Percentiles rank a stretch among this genome's conserved stretches.
Evolutionary conservation across 2,888 invertebrate species (phyloP).

Genomic region (Megalurothrips usitatus): DNA sequence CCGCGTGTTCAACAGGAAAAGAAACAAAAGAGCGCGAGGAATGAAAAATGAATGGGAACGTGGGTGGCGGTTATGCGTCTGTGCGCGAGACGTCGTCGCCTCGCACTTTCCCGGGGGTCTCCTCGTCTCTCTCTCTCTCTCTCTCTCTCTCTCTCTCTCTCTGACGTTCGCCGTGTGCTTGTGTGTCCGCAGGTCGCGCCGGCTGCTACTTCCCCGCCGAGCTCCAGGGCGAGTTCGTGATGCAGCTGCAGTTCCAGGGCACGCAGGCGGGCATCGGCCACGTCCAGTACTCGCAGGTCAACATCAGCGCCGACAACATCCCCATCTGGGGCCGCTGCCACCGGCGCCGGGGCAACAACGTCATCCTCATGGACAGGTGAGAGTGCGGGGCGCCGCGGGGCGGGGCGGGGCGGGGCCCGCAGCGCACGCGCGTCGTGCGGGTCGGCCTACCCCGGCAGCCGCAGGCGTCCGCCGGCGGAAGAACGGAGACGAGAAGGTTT

Average conservation of each 20-base stretch:
- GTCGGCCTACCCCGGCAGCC: no score
- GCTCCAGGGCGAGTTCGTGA: slow-evolving; percentile 60
- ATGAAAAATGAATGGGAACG: slow-evolving; percentile 14
- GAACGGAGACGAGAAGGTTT: no score
- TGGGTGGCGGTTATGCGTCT: neutral
- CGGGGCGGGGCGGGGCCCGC: no score
- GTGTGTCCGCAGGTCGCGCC: slow-evolving; percentile 40
- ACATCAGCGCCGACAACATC: slow-evolving; percentile 59
- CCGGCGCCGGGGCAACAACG: slow-evolving; percentile 55
- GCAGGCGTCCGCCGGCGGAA: no score
- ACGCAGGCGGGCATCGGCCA: slow-evolving; percentile 41
- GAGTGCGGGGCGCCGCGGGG: slow-evolving; percentile 45
- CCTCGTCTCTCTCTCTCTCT: neutral
- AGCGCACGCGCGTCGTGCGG: no score
- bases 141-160: neutral
- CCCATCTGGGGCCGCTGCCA: slow-evolving; percentile 64
- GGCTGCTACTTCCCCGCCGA: slow-evolving; percentile 62
- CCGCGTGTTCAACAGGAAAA: neutral
- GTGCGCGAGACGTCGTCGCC: neutral
- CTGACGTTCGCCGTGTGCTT: neutral
- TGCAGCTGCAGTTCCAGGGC: slow-evolving; percentile 55
- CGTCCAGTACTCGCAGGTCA: slow-evolving; percentile 57
- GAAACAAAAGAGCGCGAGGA: neutral
- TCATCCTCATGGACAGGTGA: slow-evolving; percentile 57
- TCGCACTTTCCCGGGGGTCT: neutral